A percentile compares a stretch with the other conserved stretches of the same genome.
These are phyloP conservation scores for Nettapus auritus DNA, from an alignment of 2,113 vertebrate species.

Conservation along the genomic window DNA sequence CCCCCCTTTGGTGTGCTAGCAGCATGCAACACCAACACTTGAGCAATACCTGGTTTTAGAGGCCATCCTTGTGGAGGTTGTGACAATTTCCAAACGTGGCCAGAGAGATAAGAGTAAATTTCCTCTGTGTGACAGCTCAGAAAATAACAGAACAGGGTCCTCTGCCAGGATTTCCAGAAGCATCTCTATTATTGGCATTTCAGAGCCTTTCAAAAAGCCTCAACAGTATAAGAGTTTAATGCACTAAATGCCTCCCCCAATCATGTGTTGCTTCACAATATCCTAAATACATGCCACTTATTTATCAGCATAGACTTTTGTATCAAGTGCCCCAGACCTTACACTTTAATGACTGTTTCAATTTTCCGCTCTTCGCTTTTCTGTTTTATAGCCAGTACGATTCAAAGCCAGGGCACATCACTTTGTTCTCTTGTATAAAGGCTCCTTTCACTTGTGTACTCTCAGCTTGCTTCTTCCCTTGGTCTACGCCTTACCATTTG, in stretches of 20 bases:
- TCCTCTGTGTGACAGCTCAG: background rate
- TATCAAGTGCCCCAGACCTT: constrained; percentile 77
- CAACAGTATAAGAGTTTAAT: fast-evolving
- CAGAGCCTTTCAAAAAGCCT: background rate
- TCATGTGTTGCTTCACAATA: background rate
- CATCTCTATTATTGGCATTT: background rate
- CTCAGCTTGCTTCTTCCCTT: background rate
- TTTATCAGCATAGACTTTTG: constrained; percentile 55
- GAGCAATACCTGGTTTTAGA: background rate
- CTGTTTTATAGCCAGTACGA: constrained; percentile 76
- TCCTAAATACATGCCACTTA: background rate
- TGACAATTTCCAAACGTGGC: background rate
- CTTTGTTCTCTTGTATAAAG: constrained; percentile 13
- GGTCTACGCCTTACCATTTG: constrained; percentile 11
- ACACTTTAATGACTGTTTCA: constrained; percentile 82
- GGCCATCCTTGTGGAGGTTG: background rate
- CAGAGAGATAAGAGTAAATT: background rate
- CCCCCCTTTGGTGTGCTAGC: background rate
- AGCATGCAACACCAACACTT: fast-evolving
- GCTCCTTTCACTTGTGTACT: background rate
- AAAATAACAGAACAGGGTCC: background rate
- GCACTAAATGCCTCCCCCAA: background rate
- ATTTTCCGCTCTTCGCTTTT: constrained; percentile 83
- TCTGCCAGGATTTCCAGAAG: background rate
- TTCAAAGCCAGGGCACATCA: background rate